phyloP scores from a whole-genome alignment of 2,113 vertebrate genomes.

The Pteruthius melanotis region DNA sequence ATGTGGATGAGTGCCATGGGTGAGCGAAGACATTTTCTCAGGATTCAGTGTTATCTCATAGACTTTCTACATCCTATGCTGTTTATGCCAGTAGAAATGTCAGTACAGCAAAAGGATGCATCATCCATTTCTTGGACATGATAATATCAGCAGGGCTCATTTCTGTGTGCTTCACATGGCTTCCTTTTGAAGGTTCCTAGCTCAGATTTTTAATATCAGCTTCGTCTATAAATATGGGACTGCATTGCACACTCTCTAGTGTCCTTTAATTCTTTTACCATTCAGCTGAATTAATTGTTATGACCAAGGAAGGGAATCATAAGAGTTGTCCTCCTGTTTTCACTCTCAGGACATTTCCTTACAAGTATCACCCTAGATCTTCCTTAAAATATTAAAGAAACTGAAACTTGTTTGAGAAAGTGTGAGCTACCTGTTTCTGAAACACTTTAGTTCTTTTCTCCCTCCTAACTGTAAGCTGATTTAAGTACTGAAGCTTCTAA shows the following conservation, averaged over 20 bases:
- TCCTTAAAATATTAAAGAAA: not conserved
- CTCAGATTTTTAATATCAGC: not conserved
- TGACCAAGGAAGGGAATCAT: not conserved
- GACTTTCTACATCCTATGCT: not conserved
- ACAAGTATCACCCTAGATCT: not conserved
- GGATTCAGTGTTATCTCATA: conserved; percentile 7
- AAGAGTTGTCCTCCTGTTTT: not conserved
- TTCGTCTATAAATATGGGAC: not conserved
- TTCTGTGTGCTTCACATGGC: not conserved
- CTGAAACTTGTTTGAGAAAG: not conserved
- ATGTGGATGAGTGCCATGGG: not conserved
- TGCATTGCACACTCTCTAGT: not conserved
- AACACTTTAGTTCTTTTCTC: not conserved
- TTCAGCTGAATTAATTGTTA: not conserved
- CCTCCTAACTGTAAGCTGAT: not conserved
- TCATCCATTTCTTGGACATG: not conserved
- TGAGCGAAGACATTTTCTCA: not conserved
- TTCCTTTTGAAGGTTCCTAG: not conserved
- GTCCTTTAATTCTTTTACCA: not conserved
- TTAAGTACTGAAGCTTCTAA: not conserved
- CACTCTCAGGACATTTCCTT: not conserved
- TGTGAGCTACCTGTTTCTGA: not conserved
- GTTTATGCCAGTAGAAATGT: not conserved
- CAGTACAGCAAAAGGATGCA: not conserved
- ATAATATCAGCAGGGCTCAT: not conserved